Base-by-base conservation (phyloP, 2,113 vertebrate genomes). In the Rutilus rutilus region DNA sequence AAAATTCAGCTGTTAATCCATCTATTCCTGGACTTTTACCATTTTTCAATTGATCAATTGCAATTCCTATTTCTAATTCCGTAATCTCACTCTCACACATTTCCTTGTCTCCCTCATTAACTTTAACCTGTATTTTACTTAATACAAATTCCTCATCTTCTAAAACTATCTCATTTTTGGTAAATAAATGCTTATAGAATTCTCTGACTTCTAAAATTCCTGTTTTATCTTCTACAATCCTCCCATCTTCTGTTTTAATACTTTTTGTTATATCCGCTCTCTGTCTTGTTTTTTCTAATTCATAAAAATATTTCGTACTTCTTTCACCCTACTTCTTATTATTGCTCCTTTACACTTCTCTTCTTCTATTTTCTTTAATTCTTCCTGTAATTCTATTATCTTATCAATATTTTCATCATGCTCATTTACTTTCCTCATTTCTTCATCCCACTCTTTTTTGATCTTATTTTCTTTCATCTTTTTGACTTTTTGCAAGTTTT, bases 311-410 rank as follows among this genome's bases (percentile, higher is more conserved):
- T 33, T 67, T 67, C 0, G 27, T 67, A 33, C 14, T 30, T 12
- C 27, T 73, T 73, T 73, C 36, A 11, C 15, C 9, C 52, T 21
- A n/a, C n/a, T 11, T 36, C 65, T 27, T 14, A 73, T 39, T 21
- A 73, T 73, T 42, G 69, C 69, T 39, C 69, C 36, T 6, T n/a
- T 23, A 36, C 21, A 83, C 36, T 57, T 73, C 27, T n/a, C 81
- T 12, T n/a, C 42, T n/a, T 71, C 65, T 3, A 83, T 50, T 7
- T 33, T 21, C n/a, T 6, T 69, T 11, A 65, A 19, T 69, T 69
- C 7, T 2, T 30, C 80, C 15, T 54, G 6, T 11, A 82, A 33
- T 6, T 10, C 30, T n/a, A 67, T 27, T 50, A 82, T 52, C 30
- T 33, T 71, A 9, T 42, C 69, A 19, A 73, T 21, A 10, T 39